These are phyloP conservation scores for Pyrrhia umbra DNA, from an alignment of 2,888 invertebrate species.

Conservation along the genomic window DNA sequence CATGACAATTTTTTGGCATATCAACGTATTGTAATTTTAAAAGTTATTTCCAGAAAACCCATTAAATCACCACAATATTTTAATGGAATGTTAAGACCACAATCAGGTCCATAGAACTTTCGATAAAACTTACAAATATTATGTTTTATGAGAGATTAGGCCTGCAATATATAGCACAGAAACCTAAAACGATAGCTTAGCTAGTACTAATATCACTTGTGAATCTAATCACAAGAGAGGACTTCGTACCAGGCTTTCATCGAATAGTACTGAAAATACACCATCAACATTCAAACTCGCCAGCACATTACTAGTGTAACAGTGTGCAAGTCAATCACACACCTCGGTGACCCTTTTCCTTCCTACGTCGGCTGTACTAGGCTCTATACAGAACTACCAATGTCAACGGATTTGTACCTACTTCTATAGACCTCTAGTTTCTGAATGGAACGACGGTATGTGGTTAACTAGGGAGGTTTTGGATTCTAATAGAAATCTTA, in stretches of 20 bases:
- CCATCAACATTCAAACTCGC: neutral
- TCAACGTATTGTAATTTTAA: too few relatives aligned
- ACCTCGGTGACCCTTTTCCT: conserved; percentile 32
- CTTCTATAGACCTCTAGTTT: conserved; percentile 28
- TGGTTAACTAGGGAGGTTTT: conserved; percentile 14
- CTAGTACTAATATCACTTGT: neutral
- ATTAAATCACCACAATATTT: too few relatives aligned
- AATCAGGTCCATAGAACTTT: neutral
- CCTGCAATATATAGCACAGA: too few relatives aligned
- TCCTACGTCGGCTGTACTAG: conserved; percentile 8
- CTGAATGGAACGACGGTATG: conserved; percentile 24
- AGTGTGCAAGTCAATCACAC: conserved; percentile 34
- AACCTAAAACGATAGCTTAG: neutral
- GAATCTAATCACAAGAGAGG: neutral
- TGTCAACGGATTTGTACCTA: conserved; percentile 20
- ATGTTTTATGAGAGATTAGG: neutral
- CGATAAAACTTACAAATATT: neutral
- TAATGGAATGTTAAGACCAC: neutral
- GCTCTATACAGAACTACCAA: conserved; percentile 22
- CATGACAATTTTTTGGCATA: too few relatives aligned
- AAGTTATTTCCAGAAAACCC: too few relatives aligned
- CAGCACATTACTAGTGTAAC: conserved; percentile 2
- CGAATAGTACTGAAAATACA: neutral
- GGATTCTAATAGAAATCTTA: conserved; percentile 13
- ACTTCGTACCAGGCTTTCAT: neutral